Evolutionary conservation across 2,113 vertebrate species (phyloP).

Genomic region (Willisornis vidua): DNA sequence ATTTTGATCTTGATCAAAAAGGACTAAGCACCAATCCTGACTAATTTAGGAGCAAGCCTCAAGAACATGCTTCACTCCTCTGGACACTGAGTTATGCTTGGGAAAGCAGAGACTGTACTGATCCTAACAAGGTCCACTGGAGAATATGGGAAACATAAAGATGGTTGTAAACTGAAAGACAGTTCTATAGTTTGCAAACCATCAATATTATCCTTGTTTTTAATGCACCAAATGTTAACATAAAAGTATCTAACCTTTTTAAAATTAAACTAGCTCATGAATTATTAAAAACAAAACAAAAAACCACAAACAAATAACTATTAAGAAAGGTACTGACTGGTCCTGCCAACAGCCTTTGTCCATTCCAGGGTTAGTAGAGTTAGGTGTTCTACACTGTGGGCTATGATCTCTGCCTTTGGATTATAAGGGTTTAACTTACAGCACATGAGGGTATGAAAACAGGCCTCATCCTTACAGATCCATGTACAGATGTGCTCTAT

Average conservation of each 20-base stretch:
- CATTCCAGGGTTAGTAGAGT: neutral
- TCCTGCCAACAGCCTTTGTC: neutral
- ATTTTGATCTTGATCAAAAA: neutral
- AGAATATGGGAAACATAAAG: neutral
- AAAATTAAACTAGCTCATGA: neutral
- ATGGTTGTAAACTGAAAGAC: neutral
- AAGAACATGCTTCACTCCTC: neutral
- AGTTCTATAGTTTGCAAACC: neutral
- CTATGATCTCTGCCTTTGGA: neutral
- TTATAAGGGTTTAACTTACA: neutral
- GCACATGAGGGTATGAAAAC: neutral
- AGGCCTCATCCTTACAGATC: neutral
- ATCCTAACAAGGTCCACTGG: too few relatives aligned
- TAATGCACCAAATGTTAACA: neutral
- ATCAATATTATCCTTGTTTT: neutral
- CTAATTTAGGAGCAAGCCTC: neutral
- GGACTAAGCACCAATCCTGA: neutral
- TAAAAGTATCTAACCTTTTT: neutral
- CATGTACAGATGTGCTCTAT: neutral
- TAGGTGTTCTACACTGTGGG: neutral
- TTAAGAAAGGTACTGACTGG: neutral
- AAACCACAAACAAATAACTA: neutral
- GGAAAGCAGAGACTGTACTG: neutral
- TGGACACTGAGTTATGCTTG: neutral
- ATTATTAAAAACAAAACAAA: neutral